A percentile compares a stretch with the other conserved stretches of the same genome.
phyloP scores from a whole-genome alignment of 2,113 vertebrate genomes.

The Elephas maximus region DNA sequence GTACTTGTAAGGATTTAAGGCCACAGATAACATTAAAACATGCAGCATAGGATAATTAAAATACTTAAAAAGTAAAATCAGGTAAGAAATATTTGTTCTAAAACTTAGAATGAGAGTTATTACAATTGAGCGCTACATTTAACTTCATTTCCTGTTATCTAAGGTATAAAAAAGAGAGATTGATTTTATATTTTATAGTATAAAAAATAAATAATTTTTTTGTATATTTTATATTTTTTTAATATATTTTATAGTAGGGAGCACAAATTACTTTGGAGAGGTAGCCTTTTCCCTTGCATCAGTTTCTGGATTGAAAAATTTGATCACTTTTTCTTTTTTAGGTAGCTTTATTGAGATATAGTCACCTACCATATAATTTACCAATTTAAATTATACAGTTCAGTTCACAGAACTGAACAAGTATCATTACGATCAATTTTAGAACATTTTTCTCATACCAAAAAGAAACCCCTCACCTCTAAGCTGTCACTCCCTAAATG shows the following conservation, averaged over 20 bases:
- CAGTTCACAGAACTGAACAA: background rate
- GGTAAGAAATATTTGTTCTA: background rate
- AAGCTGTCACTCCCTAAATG: background rate
- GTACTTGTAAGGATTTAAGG: constrained; percentile 42
- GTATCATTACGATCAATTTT: background rate
- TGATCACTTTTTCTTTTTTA: constrained; percentile 42
- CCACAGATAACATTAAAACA: constrained; percentile 16
- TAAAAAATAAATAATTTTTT: too few relatives aligned
- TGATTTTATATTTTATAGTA: too few relatives aligned
- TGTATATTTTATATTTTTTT: too few relatives aligned
- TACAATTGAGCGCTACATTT: background rate
- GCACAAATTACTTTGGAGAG: background rate
- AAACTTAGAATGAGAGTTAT: background rate
- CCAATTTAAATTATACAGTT: too few relatives aligned
- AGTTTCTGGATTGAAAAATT: constrained; percentile 6
- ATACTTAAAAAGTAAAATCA: constrained; percentile 38
- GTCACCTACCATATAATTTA: too few relatives aligned
- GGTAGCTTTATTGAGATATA: background rate
- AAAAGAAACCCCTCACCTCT: constrained; percentile 14
- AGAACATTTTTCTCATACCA: background rate
- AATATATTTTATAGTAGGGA: background rate
- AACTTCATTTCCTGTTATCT: constrained; percentile 15
- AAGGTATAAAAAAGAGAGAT: background rate
- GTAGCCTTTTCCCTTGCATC: constrained; percentile 15
- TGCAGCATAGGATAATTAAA: constrained; percentile 5